Base-by-base conservation (phyloP, 2,113 vertebrate species). In the Candoia aspera region DNA sequence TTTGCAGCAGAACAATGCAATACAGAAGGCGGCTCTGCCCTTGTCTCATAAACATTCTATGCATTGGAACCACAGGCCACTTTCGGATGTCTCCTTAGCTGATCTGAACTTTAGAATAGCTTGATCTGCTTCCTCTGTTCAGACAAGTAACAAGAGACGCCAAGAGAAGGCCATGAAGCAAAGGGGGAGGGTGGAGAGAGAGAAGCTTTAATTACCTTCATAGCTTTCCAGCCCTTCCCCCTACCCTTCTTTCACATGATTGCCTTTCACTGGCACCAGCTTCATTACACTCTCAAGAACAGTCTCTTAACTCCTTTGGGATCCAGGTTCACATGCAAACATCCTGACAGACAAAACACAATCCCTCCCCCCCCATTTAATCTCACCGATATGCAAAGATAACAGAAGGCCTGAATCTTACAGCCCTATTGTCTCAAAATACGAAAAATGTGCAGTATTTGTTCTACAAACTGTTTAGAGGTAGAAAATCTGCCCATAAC, bases 1-100 rank as follows among this genome's bases (percentile, higher is more conserved):
- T 92, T 60, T 94, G 86, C 94, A 96, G 95, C 84, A 95, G 96
- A 96, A 94, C 89, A 96, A 93, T 86, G 93, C 96, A 95, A 97
- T 96, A 97, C 95, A 97, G 9, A 68, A 93, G 90, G 90, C 90
- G 92, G 90, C 90, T 92, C 85, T 0, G 79, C 90, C 95, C 84
- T 60, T 42, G n/a, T 62, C 59, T 87, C 68, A 88, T 68, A 79
- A 84, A 58, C 89, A 90, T 95, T 94, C 88, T 89, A 84, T 0
- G 0, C 54, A n/a, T 93, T 93, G 0, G 0, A 0, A 0, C 86
- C 59, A 73, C 9, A 57, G 87, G 46, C 96, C 96, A 97, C 91
- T 97, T 96, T 93, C 17, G 53, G 1, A 93, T 86, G 86, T 84
- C 88, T 94, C 73, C 90, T 94, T 94, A 93, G 94, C 93, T 93